phyloP scores from a whole-genome alignment of 2,113 vertebrate genomes.

The Sander lucioperca region DNA sequence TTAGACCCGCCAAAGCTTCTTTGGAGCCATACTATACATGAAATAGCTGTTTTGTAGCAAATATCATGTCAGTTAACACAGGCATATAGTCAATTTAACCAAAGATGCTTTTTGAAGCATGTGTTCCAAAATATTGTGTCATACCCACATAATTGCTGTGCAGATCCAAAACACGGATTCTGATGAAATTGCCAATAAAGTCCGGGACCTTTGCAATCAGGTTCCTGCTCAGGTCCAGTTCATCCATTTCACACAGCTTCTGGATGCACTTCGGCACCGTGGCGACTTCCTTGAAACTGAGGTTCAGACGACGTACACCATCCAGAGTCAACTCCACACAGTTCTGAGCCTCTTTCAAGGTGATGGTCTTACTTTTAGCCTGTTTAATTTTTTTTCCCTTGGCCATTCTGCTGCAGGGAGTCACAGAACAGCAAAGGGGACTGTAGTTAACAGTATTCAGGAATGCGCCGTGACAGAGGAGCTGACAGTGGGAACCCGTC shows the following conservation, averaged over 20 bases:
- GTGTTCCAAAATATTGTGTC: neutral
- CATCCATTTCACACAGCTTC: conserved; percentile 86
- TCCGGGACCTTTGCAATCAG: conserved; percentile 88
- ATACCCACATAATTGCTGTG: conserved; percentile 89
- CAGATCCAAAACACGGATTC: conserved; percentile 88
- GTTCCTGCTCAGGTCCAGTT: conserved; percentile 93
- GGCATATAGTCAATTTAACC: no score
- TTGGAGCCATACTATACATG: neutral
- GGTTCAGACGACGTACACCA: conserved; percentile 86
- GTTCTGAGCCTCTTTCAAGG: conserved; percentile 86
- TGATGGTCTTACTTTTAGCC: conserved; percentile 85
- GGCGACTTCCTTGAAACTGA: conserved; percentile 90
- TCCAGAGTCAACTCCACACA: conserved; percentile 84
- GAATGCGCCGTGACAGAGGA: conserved; percentile 7
- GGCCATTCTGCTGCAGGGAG: conserved; percentile 62
- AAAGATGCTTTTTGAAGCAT: neutral
- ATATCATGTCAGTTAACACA: neutral
- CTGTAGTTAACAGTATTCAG: conserved; percentile 21
- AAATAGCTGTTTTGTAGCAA: neutral
- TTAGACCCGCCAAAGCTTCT: neutral
- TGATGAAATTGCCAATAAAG: conserved; percentile 86
- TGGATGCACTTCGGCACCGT: conserved; percentile 89
- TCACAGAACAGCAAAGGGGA: neutral
- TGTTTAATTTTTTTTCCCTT: conserved; percentile 64
- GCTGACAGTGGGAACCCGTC: neutral